Percentiles rank a stretch among this genome's conserved stretches.
Conservation (phyloP, 2,113 vertebrate genomes). For the Cololabis saira region DNA sequence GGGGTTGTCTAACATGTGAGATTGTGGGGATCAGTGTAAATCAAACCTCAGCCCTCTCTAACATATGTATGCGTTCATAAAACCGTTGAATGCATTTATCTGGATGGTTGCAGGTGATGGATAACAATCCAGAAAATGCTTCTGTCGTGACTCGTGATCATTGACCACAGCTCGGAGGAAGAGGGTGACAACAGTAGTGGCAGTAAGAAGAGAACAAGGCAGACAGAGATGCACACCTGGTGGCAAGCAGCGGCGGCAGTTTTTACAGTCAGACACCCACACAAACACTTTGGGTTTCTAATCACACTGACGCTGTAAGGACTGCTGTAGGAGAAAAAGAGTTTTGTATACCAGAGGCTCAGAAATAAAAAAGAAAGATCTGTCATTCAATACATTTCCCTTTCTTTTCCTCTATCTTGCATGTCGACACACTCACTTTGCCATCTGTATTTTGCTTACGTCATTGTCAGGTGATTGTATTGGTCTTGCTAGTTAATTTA, state of each 20-base stretch:
- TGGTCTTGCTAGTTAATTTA: too few relatives aligned
- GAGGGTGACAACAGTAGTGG: constrained; percentile 1
- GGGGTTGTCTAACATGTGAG: too few relatives aligned
- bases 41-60: too few relatives aligned
- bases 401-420: constrained; percentile 23
- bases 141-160: constrained; percentile 24
- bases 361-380: constrained; percentile 21
- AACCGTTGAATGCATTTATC: neutral
- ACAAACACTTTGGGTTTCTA: constrained; percentile 24
- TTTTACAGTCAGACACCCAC: neutral
- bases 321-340: constrained; percentile 65
- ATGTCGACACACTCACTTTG: constrained; percentile 20
- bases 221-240: constrained; percentile 1
- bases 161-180: constrained; percentile 7
- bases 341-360: constrained; percentile 55
- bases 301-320: constrained; percentile 28
- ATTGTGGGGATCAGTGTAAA: too few relatives aligned
- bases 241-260: constrained; percentile 6
- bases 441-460: constrained; percentile 52
- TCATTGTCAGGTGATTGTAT: too few relatives aligned
- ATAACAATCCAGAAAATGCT: constrained; percentile 14
- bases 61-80: neutral
- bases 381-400: constrained; percentile 42
- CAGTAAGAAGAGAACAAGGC: neutral
- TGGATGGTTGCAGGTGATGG: constrained; percentile 13